Percentiles rank a stretch among this genome's conserved stretches.
Evolutionary conservation across 2,113 vertebrate species (phyloP).

Genomic region (Sus scrofa): DNA sequence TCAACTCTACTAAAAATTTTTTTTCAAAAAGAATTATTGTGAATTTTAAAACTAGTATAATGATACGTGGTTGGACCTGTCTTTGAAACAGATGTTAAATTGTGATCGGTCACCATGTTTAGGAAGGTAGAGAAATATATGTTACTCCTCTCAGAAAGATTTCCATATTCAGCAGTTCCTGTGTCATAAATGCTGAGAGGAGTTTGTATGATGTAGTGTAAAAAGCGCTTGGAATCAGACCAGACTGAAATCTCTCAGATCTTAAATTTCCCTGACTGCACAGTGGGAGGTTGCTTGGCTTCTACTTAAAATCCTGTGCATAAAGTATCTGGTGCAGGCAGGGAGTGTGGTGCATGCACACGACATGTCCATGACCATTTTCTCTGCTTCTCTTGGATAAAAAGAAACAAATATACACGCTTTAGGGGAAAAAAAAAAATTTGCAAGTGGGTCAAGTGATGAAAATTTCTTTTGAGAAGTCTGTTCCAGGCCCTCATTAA

Average conservation of each 20-base stretch:
- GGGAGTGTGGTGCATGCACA: background rate
- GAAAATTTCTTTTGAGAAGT: background rate
- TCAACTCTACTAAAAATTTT: no score
- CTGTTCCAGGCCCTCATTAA: background rate
- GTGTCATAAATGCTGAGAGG: conserved; percentile 45
- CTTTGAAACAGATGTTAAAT: conserved; percentile 28
- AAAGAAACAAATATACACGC: background rate
- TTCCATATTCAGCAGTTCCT: conserved; percentile 15
- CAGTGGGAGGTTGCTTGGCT: background rate
- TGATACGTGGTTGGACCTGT: conserved; percentile 39
- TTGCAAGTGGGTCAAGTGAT: background rate
- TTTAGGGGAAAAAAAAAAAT: background rate
- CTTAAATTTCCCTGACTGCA: conserved; percentile 13
- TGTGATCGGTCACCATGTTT: background rate
- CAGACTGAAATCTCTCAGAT: background rate
- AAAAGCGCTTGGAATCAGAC: conserved; percentile 55
- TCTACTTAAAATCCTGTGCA: conserved; percentile 24
- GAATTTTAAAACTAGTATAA: background rate
- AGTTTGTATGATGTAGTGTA: background rate
- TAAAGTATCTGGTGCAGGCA: background rate
- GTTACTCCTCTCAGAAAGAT: background rate
- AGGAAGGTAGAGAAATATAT: background rate
- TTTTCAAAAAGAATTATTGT: background rate
- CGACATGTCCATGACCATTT: background rate
- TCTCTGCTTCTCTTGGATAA: background rate